These are phyloP conservation scores for Gymnocheta viridis DNA, from an alignment of 2,888 invertebrate genomes.

Conservation along the genomic window DNA sequence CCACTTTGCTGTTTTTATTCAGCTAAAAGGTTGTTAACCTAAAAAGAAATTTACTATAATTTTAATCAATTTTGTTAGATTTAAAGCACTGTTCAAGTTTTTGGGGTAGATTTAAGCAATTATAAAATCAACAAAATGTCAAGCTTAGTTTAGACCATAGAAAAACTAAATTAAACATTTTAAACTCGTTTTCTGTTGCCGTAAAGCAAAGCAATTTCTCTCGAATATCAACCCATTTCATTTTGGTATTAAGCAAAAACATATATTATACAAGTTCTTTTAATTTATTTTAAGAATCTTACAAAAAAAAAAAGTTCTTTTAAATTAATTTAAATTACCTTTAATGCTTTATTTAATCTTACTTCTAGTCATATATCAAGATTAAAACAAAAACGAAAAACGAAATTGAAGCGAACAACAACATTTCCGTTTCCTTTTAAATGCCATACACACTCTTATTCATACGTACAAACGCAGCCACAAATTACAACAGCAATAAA, in stretches of 20 bases:
- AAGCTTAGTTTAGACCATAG: no score
- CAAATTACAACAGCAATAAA: slow-evolving; percentile 79
- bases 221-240: no score
- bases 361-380: slow-evolving; percentile 56
- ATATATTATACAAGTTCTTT: slow-evolving; percentile 6
- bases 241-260: no score
- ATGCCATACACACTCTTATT: slow-evolving; percentile 17
- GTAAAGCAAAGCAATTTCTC: no score
- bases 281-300: slow-evolving; percentile 12
- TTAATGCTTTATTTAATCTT: slow-evolving; percentile 61
- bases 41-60: slow-evolving; percentile 43
- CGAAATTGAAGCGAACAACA: slow-evolving; percentile 43
- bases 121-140: no score
- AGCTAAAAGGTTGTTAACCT: slow-evolving; percentile 48
- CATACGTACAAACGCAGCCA: slow-evolving; percentile 67
- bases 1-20: background rate
- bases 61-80: slow-evolving; percentile 31
- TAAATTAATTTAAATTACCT: slow-evolving; percentile 63
- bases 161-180: no score
- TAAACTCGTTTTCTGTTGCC: no score
- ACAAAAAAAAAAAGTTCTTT: background rate
- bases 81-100: background rate
- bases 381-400: slow-evolving; percentile 60
- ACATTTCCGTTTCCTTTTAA: slow-evolving; percentile 67
- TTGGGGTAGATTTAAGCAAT: no score